Evolutionary conservation across 2,113 vertebrate species (phyloP), one percentile per base, ranked within the genome.

Genomic region (Triplophysa rosa): DNA sequence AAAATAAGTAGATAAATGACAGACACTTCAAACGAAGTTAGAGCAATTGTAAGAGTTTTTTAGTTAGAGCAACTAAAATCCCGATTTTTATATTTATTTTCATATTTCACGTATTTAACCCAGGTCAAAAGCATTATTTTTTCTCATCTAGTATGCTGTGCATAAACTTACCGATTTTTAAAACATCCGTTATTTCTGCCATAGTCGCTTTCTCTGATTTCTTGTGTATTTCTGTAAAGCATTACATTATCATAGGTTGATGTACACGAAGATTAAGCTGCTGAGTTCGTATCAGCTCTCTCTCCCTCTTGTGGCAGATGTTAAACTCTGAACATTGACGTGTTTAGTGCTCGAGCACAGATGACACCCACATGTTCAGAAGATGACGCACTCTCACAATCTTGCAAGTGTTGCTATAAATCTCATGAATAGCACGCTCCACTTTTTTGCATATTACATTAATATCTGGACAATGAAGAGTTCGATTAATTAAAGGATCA

Each of bases 301-400:
- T 72, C 70, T 72, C 70, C 70, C 54, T 72, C 70, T 72, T 16
- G 33, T 72, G 70, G 70, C 70, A 24, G 12, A 42, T 17, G 29
- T 71, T 26, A 4, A 71, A 58, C 19, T 59, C 29, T 42, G 29
- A 59, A 23, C 29, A 23, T 5, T 23, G 29, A 40, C 12, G n/a
- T 23, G 6, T 5, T 40, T 26, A 16, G 6, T 29, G 23, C 64
- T 42, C 9, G 1, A 64, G 62, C 29, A 10, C 62, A 26, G 16
- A 4, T 63, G 42, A 9, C 54, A 58, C 19, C 45, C 26, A 12
- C 17, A 19, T 71, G 49, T 37, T 40, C 12, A 9, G n/a, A 3
- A 8, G 42, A 49, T 10, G 19, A 23, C 65, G 37, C 65, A 40
- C 12, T 7, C 9, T 45, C 2, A 11, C 42, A 45, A 12, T 45